A percentile compares a stretch with the other conserved stretches of the same genome.
Evolutionary conservation across 2,888 invertebrate genomes (phyloP).

Genomic region (Mesodorylaimus sp.): DNA sequence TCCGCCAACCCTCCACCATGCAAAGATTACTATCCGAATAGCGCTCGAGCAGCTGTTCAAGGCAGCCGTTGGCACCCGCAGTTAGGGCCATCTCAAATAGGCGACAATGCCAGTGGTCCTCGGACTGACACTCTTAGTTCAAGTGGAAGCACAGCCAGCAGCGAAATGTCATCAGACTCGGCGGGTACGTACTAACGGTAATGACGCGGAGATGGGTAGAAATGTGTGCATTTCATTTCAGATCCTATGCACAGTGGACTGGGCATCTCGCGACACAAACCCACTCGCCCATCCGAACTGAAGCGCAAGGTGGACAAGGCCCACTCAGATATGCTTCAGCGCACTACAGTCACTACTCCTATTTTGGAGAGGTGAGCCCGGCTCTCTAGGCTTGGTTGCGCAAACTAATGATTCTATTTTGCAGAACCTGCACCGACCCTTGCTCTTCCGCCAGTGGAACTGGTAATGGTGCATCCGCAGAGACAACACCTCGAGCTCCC

Average conservation of each 20-base stretch:
- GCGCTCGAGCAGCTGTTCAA: background rate
- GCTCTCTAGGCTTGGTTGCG: no score
- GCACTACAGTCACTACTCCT: no score
- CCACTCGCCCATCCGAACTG: background rate
- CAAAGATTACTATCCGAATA: background rate
- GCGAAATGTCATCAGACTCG: slow-evolving; percentile 7
- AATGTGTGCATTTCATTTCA: no score
- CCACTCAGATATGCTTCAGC: slow-evolving; percentile 1
- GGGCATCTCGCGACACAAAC: background rate
- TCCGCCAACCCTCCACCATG: background rate
- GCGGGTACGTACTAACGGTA: background rate
- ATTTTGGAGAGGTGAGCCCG: no score
- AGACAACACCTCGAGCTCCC: no score
- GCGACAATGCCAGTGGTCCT: background rate
- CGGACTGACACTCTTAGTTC: slow-evolving; percentile 10
- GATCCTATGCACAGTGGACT: no score
- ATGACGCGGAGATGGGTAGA: no score
- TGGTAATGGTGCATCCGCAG: no score
- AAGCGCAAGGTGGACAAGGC: background rate
- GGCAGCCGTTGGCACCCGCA: background rate
- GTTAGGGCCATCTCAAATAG: no score
- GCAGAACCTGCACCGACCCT: no score
- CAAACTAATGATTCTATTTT: no score
- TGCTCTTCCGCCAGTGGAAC: no score
- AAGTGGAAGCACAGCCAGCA: slow-evolving; percentile 6